Percentiles rank a stretch among this genome's conserved stretches.
Evolutionary conservation across 2,797 vertebrate species (phyloP).

Genomic region (Potorous gilbertii): DNA sequence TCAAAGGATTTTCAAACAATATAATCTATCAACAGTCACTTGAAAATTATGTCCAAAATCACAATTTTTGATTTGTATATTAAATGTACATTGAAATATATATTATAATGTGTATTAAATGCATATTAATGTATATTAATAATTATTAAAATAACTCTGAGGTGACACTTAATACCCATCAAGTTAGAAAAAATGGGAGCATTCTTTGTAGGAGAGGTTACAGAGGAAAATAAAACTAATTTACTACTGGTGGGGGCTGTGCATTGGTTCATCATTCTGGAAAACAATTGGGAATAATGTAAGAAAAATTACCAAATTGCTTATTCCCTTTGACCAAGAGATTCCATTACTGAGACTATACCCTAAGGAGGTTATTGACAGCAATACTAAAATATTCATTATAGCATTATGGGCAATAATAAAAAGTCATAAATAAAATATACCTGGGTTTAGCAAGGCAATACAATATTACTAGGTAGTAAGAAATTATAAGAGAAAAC

Average conservation of each 20-base stretch:
- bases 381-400: neutral
- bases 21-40: neutral
- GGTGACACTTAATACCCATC: neutral
- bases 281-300: neutral
- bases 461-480: neutral
- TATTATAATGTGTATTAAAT: too few relatives aligned
- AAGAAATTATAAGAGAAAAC: neutral
- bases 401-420: neutral
- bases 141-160: neutral
- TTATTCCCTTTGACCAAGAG: neutral
- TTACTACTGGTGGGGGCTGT: neutral
- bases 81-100: too few relatives aligned
- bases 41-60: neutral
- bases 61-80: neutral
- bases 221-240: neutral
- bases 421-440: neutral
- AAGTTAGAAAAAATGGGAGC: neutral
- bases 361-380: neutral
- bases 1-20: neutral
- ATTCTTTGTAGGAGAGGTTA: neutral
- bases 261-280: neutral
- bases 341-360: neutral
- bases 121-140: neutral
- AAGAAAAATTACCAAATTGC: conserved; percentile 1
- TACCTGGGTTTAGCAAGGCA: neutral